Evolutionary conservation across 1,140 invertebrate species (phyloP), one percentile per base, ranked within the genome.

Genomic region (Orchestia grillus): DNA sequence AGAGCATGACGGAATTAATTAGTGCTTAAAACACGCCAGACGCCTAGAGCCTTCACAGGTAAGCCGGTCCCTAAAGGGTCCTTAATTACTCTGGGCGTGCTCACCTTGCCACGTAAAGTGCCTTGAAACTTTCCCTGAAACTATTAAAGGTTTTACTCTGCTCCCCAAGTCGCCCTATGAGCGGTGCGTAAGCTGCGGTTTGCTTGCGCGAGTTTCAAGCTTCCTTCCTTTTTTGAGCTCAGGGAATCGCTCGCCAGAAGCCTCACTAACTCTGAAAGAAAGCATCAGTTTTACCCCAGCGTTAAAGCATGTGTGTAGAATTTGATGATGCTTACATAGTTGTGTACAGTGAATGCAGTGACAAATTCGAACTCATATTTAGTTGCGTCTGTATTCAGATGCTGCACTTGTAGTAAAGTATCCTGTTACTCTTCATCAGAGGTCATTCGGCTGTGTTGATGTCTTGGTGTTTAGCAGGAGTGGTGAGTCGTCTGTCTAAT

Each of bases 1-100:
- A 77, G 28, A 36, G 62, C 28, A 77, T 77, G 62, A 77, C 28
- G 28, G 62, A 77, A 77, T 77, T 77, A 77, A 77, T 77, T 77
- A 77, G 62, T 77, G 62, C 28, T 77, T 77, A 77, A 77, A 77
- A 77, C 62, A 77, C 3, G 62, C 15, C 28, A 77, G 62, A 77
- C 62, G 62, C 88, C 88, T 41, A 36, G 15, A 90, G 15, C n/a
- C 41, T 42, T 90, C 88, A 90, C 88, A 90, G 88, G 88, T 90
- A 90, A 42, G 88, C n/a, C 15, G 41, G 88, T 41, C 43, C 88
- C 4, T 90, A 41, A 90, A 44, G 88, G 43, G 88, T 15, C 88
- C 43, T 90, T 90, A 90, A 90, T 90, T 90, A 90, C 88, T 41
- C 88, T 42, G 43, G 88, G 88, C 88, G 88, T 90, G 88, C 88